Evolutionary conservation across 1,140 invertebrate genomes (phyloP).

Genomic region (Achroia grisella): DNA sequence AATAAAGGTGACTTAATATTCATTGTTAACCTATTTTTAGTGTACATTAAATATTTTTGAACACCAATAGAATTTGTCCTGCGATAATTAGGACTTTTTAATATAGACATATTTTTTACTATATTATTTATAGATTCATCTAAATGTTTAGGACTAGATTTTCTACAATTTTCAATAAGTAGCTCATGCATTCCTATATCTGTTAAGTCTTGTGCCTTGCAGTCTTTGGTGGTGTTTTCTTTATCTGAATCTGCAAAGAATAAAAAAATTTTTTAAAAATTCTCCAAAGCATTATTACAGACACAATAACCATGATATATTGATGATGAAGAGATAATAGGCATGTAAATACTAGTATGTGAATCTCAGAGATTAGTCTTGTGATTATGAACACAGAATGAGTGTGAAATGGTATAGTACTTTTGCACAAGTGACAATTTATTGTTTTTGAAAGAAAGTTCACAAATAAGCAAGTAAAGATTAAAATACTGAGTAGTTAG

Average conservation of each 20-base stretch:
- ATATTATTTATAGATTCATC: conserved; percentile 52
- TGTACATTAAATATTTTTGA: neutral
- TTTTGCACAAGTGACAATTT: no score
- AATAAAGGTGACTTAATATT: conserved; percentile 17
- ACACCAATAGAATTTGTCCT: neutral
- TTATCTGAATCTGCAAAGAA: conserved; percentile 47
- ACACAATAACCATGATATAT: no score
- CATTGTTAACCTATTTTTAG: conserved; percentile 16
- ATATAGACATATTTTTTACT: conserved; percentile 31
- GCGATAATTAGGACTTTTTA: conserved; percentile 11
- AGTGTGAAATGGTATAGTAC: no score
- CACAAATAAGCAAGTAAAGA: no score
- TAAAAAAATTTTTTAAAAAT: neutral
- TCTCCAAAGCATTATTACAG: no score
- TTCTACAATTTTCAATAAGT: conserved; percentile 35
- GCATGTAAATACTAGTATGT: no score
- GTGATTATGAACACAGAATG: no score
- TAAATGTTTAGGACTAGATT: conserved; percentile 9
- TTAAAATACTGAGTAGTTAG: no score
- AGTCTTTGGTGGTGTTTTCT: conserved; percentile 35
- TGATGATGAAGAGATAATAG: no score
- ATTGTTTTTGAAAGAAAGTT: no score
- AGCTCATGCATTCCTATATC: conserved; percentile 43
- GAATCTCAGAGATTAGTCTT: no score
- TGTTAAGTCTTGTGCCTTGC: conserved; percentile 21